Evolutionary conservation across 1,140 invertebrate species (phyloP), one percentile per base, ranked within the genome.

Genomic region (Bathynomus jamesi): DNA sequence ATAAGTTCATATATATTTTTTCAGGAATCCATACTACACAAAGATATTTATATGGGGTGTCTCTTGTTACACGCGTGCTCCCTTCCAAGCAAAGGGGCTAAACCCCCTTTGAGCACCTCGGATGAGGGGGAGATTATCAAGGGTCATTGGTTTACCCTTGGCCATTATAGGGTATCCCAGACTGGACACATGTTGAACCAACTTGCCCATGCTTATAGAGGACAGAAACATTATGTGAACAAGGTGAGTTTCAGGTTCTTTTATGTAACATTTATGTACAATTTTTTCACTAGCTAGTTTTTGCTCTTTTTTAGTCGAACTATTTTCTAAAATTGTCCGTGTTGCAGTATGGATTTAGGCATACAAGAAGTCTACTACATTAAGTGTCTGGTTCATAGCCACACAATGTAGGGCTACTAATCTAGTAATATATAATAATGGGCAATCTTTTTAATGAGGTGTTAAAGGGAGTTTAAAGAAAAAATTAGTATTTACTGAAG

Each of bases 91-190:
- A 53, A 53, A 53, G 13, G 13, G 21, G 21, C 21, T 17, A 53
- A 53, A 53, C 40, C 40, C 13, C 21, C 40, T 53, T 53, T 21
- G 13, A 21, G 2, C 21, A 21, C 13, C 5, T 21, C 21, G 13
- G 40, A 53, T 5, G 21, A 53, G 21, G 40, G 40, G 21, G 40
- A 53, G 21, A 53, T 53, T 53, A 21, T 53, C 13, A 53, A 53
- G 21, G 21, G 11, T 53, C 66, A 73, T 28, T 71, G 67, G 65
- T 62, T 73, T 24, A 68, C 64, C 25, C 61, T 73, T 7, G 70
- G 67, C 17, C 70, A 65, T 30, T 72, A 76, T 65, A 71, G 75
- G 46, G 31, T 76, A 17, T 76, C 75, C 32, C 75, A 76, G 66
- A 65, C 71, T 61, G 67, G 66, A 28, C 75, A 76, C 64, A 65